Evolutionary conservation across 1,140 invertebrate species (phyloP), one percentile per base, ranked within the genome.

Genomic region (Drosophila melanica): DNA sequence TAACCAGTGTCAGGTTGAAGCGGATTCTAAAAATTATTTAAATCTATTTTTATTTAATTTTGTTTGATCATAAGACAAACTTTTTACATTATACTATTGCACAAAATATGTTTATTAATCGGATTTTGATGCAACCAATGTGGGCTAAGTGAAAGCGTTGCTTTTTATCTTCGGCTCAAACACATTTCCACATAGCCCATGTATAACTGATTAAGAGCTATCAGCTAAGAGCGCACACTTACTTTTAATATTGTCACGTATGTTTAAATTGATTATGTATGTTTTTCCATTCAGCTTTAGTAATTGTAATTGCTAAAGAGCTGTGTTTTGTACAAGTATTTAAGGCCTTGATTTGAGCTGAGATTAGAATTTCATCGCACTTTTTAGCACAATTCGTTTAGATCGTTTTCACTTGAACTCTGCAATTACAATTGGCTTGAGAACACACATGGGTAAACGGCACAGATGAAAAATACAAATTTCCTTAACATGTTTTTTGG

Each of bases 231-330:
- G 50, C 30, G 20, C 12, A 8, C 42, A 84, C 81, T 85, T 81
- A 85, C 81, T 86, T 86, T n/a, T 62, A 80, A 51, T 69, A 71
- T 65, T 74, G 77, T 85, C 81, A 85, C 81, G 81, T 85, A 68
- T 41, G 60, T 53, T 76, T 77, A 44, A 67, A 63, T 18, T 58
- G 71, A 84, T 72, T 79, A 79, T 67, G 11, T 63, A n/a, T 58
- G 50, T 39, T 75, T 77, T 77, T 85, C 74, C 81, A 85, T 86
- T 74, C 59, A 81, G 55, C 45, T 81, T 72, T 44, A 58, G 27
- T 9, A 51, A 4, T 51, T 59, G 65, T 8, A 33, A 71, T 82
- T 66, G 70, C 75, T 39, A 65, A 18, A 66, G 41, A 77, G 63
- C 44, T 45, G 66, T 45, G 57, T 64, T 64, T 64, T 71, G 48